Conservation (phyloP, 2,888 invertebrate genomes). For the Netelia virgata region DNA sequence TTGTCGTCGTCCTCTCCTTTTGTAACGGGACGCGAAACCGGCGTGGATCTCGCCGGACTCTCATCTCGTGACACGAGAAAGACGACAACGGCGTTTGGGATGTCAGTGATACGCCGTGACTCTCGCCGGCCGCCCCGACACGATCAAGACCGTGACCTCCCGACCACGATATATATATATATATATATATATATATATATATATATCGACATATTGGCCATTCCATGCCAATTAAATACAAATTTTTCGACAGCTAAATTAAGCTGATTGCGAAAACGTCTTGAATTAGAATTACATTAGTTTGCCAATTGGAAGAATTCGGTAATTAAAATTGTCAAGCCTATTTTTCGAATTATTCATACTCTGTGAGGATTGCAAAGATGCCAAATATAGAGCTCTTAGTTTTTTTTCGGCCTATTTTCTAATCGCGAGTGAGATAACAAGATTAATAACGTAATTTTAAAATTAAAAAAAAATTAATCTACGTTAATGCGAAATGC, state of each 20-base stretch:
- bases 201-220: not conserved
- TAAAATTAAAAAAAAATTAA: too few species aligned
- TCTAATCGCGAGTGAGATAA: too few species aligned
- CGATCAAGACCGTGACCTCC: conserved; percentile 61
- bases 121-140: conserved; percentile 64
- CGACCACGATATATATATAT: conserved; percentile 41
- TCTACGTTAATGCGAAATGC: not conserved
- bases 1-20: conserved; percentile 50
- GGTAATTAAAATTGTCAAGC: too few species aligned
- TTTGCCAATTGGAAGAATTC: too few species aligned
- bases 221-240: not conserved
- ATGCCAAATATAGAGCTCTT: too few species aligned
- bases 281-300: too few species aligned
- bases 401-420: too few species aligned
- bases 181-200: conserved; percentile 29
- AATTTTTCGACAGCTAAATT: not conserved
- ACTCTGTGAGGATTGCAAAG: too few species aligned
- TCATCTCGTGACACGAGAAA: conserved; percentile 47
- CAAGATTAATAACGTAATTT: too few species aligned
- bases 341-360: too few species aligned
- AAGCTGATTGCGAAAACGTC: not conserved
- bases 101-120: conserved; percentile 64
- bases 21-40: conserved; percentile 64
- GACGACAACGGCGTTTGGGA: conserved; percentile 63
- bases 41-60: conserved; percentile 51